These are phyloP conservation scores for Semicossyphus pulcher DNA, from an alignment of 2,113 vertebrate species.

Conservation along the genomic window DNA sequence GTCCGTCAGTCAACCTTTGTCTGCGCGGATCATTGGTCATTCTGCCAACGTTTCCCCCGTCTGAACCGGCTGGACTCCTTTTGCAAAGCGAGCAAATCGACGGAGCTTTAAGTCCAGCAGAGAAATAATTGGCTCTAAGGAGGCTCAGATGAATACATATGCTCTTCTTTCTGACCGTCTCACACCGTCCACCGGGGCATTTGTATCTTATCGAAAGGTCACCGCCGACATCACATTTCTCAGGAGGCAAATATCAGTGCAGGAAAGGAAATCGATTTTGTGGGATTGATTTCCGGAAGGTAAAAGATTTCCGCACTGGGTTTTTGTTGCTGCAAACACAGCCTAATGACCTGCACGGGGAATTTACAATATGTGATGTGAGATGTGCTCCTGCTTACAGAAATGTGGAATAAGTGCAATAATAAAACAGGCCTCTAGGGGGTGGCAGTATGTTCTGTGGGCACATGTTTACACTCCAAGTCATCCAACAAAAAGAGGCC, in stretches of 20 bases:
- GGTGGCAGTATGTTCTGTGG: constrained; percentile 21
- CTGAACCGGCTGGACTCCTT: constrained; percentile 21
- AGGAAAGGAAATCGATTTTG: constrained; percentile 59
- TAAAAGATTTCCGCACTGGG: constrained; percentile 23
- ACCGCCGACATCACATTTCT: constrained; percentile 69
- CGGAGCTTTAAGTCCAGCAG: constrained; percentile 41
- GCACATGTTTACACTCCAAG: constrained; percentile 32
- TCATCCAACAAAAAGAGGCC: constrained; percentile 42
- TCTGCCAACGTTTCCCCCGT: constrained; percentile 30
- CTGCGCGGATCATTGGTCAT: constrained; percentile 58
- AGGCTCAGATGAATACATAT: constrained; percentile 69
- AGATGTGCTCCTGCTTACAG: background rate
- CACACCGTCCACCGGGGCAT: constrained; percentile 45
- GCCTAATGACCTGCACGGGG: constrained; percentile 39
- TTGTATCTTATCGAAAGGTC: constrained; percentile 75
- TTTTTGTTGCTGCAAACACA: constrained; percentile 8
- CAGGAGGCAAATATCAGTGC: constrained; percentile 56
- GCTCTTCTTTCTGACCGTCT: constrained; percentile 76
- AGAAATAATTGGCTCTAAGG: constrained; percentile 66
- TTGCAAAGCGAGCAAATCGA: constrained; percentile 36
- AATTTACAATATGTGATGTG: background rate
- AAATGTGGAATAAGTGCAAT: background rate
- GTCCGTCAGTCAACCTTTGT: constrained; percentile 66
- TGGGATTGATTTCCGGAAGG: constrained; percentile 53
- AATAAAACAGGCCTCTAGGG: constrained; percentile 47